Percentiles rank a stretch among this genome's conserved stretches.
These are phyloP conservation scores for Acrobasis suavella DNA, from an alignment of 2,888 invertebrate genomes.

Conservation along the genomic window DNA sequence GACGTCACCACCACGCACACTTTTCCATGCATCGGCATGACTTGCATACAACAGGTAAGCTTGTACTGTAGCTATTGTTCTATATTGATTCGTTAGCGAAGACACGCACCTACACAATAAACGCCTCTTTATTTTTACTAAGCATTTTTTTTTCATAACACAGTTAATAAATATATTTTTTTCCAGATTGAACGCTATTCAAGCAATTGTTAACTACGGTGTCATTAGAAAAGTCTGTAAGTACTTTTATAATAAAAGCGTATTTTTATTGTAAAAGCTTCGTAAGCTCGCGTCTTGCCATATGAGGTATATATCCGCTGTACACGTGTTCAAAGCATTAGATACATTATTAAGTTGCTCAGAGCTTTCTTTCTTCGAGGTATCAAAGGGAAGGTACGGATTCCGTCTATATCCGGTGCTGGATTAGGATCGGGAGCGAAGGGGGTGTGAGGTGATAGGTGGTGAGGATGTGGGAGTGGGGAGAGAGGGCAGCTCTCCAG, in stretches of 20 bases:
- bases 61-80: no score
- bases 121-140: no score
- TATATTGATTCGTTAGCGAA: no score
- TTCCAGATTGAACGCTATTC: no score
- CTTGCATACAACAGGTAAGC: background rate
- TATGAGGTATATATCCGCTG: background rate
- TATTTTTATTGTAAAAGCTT: background rate
- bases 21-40: background rate
- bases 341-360: constrained; percentile 5
- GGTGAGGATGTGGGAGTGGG: background rate
- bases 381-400: constrained; percentile 18
- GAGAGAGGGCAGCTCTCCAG: constrained; percentile 11
- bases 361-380: constrained; percentile 13
- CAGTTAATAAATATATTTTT: no score
- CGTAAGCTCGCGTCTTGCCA: background rate
- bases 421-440: constrained; percentile 3
- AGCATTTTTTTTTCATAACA: no score
- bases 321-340: constrained; percentile 15
- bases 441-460: background rate
- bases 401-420: constrained; percentile 13
- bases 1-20: background rate
- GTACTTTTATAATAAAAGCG: no score
- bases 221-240: no score
- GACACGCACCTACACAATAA: no score
- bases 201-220: no score